These are phyloP conservation scores for Lepus europaeus DNA, from an alignment of 2,113 vertebrate species.

Conservation along the genomic window DNA sequence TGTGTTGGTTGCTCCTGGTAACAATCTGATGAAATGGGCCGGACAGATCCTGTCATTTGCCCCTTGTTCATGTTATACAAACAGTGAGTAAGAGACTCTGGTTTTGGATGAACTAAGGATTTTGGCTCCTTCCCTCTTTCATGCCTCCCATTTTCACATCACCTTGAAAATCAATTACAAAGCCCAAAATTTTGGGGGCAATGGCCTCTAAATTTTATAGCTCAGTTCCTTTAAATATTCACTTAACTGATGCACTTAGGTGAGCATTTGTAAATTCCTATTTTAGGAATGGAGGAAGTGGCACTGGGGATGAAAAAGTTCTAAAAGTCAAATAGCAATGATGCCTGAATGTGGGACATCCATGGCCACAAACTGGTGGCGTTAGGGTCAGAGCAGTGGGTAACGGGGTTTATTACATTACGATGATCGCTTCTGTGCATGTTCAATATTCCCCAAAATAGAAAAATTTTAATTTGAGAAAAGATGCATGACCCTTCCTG, in stretches of 20 bases:
- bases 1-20: neutral
- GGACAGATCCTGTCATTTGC: neutral
- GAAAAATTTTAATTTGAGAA: neutral
- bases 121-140: neutral
- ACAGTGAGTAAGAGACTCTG: neutral
- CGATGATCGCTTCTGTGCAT: neutral
- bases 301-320: neutral
- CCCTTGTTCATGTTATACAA: neutral
- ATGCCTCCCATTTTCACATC: neutral
- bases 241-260: neutral
- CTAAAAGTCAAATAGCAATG: neutral
- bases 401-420: neutral
- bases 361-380: neutral
- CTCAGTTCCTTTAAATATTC: slow-evolving; percentile 9
- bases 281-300: neutral
- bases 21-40: neutral
- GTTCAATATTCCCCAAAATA: slow-evolving; percentile 4
- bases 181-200: neutral
- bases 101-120: neutral
- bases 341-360: neutral
- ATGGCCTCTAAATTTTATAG: neutral
- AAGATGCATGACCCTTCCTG: slow-evolving; percentile 4
- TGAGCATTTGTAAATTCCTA: neutral
- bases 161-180: neutral
- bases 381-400: neutral